Percentiles rank a stretch among this genome's conserved stretches.
Conservation (phyloP, 2,797 vertebrate species). For the Chelidonichthys spinosus region DNA sequence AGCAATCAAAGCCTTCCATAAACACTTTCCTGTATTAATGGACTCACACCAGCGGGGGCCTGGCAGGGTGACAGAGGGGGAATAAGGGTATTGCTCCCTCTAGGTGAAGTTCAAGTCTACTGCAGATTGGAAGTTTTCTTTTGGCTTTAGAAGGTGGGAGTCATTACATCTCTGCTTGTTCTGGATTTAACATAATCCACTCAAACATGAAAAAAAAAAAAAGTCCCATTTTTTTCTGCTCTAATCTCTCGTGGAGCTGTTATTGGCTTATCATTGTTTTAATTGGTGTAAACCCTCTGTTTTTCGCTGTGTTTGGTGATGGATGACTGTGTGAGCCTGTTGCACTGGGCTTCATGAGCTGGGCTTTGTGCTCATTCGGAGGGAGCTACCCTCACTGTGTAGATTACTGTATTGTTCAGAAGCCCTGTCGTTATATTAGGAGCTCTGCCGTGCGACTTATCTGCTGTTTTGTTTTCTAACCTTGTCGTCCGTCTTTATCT, state of each 20-base stretch:
- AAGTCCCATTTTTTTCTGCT: slow-evolving; percentile 56
- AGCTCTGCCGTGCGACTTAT: neutral
- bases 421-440: neutral
- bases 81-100: slow-evolving; percentile 63
- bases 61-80: slow-evolving; percentile 33
- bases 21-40: slow-evolving; percentile 51
- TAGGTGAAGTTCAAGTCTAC: slow-evolving; percentile 53
- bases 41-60: slow-evolving; percentile 24
- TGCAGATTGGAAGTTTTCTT: slow-evolving; percentile 52
- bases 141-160: slow-evolving; percentile 30
- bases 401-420: neutral
- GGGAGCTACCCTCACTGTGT: neutral
- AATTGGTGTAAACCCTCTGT: slow-evolving; percentile 61
- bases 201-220: slow-evolving; percentile 55
- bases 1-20: slow-evolving; percentile 48
- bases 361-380: slow-evolving; percentile 21
- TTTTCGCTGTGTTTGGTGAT: slow-evolving; percentile 59
- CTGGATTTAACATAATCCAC: slow-evolving; percentile 69
- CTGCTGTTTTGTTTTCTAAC: slow-evolving; percentile 45
- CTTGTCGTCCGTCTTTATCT: slow-evolving; percentile 44
- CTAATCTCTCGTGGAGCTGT: slow-evolving; percentile 62
- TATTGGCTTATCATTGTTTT: slow-evolving; percentile 66
- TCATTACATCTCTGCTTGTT: slow-evolving; percentile 68
- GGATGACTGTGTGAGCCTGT: slow-evolving; percentile 50
- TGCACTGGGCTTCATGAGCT: slow-evolving; percentile 1